Base-by-base conservation (phyloP, 2,797 vertebrate genomes). In the Synanceia verrucosa region DNA sequence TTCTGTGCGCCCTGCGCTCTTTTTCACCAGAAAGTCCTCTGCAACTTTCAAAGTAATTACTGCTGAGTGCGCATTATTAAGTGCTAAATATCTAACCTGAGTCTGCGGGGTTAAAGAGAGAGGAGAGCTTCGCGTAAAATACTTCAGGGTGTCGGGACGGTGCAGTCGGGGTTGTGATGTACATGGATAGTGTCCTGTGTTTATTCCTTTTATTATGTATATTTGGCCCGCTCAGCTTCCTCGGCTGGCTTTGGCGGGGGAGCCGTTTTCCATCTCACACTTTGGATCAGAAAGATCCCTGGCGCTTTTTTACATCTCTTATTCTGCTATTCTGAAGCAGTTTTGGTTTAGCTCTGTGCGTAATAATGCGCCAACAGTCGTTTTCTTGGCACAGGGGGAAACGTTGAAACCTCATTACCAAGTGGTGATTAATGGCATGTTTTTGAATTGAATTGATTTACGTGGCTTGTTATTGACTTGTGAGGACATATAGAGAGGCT, bases 201-300 rank as follows among this genome's bases (percentile, higher is more conserved):
- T 89, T 93, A 92, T 89, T 91, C 87, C 93, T 90, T 93, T 92
- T 93, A 90, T 92, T 86, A 93, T 95, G 93, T 93, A 89, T 92
- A 95, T 95, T 91, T 94, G 88, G 90, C 92, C 88, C 91, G 75
- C 57, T 68, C 85, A 74, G 83, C 82, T 93, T 90, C 90, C 91
- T 89, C 80, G 94, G 39, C 93, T 91, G 84, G 90, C 88, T 75
- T 91, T 97, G 95, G 95, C 94, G 78, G 76, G 47, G 65, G 83
- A 92, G 94, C 92, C 94, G 91, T 94, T 96, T 96, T 95, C 94
- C 93, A 93, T 94, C 94, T 87, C 93, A 79, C 69, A 82, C 76
- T 80, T 84, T 86, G 82, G 85, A 84, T 82, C 73, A 76, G 84
- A 86, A 86, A 83, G 78, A 80, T 80, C 79, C 69, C 68, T 72